Percentiles rank a stretch among this genome's conserved stretches.
Conservation (phyloP, 2,113 vertebrate species). For the Ctenodactylus gundi region DNA sequence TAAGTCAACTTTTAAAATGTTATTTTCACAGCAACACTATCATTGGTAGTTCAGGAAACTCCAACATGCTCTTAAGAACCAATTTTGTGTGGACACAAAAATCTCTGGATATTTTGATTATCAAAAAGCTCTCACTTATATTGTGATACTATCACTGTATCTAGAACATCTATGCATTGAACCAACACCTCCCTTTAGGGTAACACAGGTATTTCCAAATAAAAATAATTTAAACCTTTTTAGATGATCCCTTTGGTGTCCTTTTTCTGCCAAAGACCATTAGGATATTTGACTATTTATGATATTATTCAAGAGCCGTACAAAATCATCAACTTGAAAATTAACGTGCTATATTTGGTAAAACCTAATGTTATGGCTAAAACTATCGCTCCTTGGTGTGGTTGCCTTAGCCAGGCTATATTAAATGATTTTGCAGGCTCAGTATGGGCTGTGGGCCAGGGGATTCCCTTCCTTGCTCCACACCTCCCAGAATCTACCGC, state of each 20-base stretch:
- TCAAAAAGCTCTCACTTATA: background rate
- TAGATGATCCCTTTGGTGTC: no score
- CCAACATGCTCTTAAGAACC: background rate
- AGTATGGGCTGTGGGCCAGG: no score
- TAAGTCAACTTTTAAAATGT: background rate
- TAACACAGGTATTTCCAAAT: background rate
- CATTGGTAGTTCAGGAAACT: background rate
- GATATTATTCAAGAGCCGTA: no score
- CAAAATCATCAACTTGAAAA: no score
- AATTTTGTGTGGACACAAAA: background rate
- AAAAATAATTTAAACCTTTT: background rate
- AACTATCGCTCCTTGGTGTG: no score
- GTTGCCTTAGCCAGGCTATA: no score
- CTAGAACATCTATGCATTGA: background rate
- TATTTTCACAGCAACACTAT: background rate
- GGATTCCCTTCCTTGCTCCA: background rate
- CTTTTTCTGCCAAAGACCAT: no score
- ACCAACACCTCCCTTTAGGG: background rate
- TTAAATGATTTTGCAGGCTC: no score
- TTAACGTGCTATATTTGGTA: no score
- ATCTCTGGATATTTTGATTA: background rate
- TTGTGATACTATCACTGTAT: background rate
- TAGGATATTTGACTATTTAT: no score
- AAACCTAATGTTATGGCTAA: no score
- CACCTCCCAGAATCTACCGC: background rate